phyloP scores from a whole-genome alignment of 2,797 vertebrate genomes.

The Anomalospiza imberbis region DNA sequence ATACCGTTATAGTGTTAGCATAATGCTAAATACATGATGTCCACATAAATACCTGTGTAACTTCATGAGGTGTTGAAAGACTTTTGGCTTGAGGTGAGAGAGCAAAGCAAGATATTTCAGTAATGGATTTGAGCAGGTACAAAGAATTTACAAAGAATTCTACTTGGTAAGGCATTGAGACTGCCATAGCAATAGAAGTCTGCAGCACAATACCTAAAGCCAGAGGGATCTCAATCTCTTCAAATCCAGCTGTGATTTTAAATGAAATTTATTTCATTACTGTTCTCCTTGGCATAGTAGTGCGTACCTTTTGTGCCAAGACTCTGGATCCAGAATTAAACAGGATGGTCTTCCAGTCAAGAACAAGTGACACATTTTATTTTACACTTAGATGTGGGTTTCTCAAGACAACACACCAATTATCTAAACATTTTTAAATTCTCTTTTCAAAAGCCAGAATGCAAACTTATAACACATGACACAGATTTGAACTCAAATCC shows the following conservation, averaged over 20 bases:
- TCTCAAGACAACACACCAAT: neutral
- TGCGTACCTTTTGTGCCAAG: neutral
- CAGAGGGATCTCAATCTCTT: neutral
- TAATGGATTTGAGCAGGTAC: neutral
- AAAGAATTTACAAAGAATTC: neutral
- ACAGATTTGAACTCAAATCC: neutral
- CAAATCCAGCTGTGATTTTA: neutral
- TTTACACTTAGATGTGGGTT: neutral
- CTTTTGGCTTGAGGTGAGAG: neutral
- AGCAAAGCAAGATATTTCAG: neutral
- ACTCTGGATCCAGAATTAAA: neutral
- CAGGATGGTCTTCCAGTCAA: neutral
- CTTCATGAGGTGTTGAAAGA: neutral
- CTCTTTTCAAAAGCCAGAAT: neutral
- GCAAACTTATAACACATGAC: neutral
- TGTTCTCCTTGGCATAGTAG: neutral
- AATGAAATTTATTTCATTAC: neutral
- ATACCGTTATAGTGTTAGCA: too few relatives aligned
- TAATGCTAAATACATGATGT: neutral
- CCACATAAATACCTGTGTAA: neutral
- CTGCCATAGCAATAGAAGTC: neutral
- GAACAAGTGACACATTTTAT: neutral
- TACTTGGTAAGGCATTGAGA: neutral
- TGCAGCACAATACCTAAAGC: neutral
- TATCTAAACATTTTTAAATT: neutral